Percentiles rank a stretch among this genome's conserved stretches.
These are phyloP conservation scores for Siniperca knerii DNA, from an alignment of 2,113 vertebrate genomes.

Conservation along the genomic window DNA sequence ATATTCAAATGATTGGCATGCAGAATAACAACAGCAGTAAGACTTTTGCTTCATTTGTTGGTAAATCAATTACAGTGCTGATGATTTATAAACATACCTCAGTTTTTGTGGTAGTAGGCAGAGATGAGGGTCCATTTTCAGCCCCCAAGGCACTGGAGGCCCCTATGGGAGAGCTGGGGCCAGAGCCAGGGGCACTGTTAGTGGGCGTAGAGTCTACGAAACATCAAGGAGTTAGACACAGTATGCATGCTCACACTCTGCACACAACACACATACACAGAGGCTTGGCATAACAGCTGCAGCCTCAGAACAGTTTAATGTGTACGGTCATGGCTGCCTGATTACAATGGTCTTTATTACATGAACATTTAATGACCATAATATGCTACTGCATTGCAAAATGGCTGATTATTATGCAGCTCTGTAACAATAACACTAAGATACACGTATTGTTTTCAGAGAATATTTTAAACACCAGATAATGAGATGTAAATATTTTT, in stretches of 20 bases:
- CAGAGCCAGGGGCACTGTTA: slow-evolving; percentile 93
- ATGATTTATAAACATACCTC: slow-evolving; percentile 88
- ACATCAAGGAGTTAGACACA: slow-evolving; percentile 62
- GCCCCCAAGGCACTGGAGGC: slow-evolving; percentile 89
- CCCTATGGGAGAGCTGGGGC: slow-evolving; percentile 96
- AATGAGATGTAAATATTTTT: neutral
- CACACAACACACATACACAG: slow-evolving; percentile 43
- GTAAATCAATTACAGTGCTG: slow-evolving; percentile 6
- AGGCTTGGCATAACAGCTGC: slow-evolving; percentile 51
- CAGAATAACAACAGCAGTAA: neutral
- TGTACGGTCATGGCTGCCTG: slow-evolving; percentile 39
- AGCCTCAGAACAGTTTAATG: slow-evolving; percentile 56
- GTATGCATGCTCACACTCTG: slow-evolving; percentile 50
- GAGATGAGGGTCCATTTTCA: slow-evolving; percentile 91
- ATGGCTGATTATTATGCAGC: slow-evolving; percentile 8
- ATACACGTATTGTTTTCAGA: slow-evolving; percentile 3
- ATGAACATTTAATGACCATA: slow-evolving; percentile 32
- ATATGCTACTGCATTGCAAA: slow-evolving; percentile 35
- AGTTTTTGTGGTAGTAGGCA: slow-evolving; percentile 89
- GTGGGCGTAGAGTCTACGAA: slow-evolving; percentile 91
- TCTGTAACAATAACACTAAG: neutral
- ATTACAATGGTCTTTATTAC: slow-evolving; percentile 40
- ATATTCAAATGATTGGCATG: slow-evolving; percentile 25
- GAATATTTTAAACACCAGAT: slow-evolving; percentile 10
- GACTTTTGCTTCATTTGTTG: slow-evolving; percentile 18